Evolutionary conservation across 2,113 vertebrate species (phyloP).

Genomic region (Oenanthe melanoleuca): DNA sequence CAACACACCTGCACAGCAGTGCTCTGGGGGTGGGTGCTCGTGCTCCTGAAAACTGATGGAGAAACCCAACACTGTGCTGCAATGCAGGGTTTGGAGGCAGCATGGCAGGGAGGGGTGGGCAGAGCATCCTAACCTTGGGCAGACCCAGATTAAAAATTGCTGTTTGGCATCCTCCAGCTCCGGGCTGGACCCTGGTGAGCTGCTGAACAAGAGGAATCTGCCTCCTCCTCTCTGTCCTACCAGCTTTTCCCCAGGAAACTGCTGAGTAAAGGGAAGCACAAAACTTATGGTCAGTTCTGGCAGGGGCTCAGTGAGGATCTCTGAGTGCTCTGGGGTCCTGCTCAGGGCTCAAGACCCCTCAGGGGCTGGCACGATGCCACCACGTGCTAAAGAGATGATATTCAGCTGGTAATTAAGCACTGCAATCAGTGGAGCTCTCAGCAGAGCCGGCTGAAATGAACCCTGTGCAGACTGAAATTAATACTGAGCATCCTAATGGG

Average conservation of each 20-base stretch:
- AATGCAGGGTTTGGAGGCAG: constrained; percentile 50
- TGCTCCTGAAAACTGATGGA: not conserved
- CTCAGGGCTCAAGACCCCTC: not conserved
- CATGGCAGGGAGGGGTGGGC: not conserved
- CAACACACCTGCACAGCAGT: constrained; percentile 36
- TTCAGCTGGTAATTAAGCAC: constrained; percentile 19
- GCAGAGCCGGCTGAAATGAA: constrained; percentile 4
- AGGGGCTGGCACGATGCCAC: not conserved
- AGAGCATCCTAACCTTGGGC: constrained; percentile 11
- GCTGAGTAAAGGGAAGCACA: constrained; percentile 13
- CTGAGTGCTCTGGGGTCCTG: rapidly evolving
- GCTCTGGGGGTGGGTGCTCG: not conserved
- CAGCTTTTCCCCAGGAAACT: not conserved
- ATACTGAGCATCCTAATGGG: not conserved
- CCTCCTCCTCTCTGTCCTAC: not conserved
- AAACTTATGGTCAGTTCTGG: not conserved
- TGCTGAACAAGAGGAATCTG: not conserved
- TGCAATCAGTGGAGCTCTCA: constrained; percentile 44
- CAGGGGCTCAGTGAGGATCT: rapidly evolving
- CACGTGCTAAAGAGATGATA: not conserved
- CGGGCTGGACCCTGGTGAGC: not conserved
- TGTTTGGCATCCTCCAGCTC: not conserved
- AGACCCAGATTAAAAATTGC: not conserved
- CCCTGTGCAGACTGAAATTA: constrained; percentile 36
- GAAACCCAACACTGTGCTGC: constrained; percentile 36